A percentile compares a stretch with the other conserved stretches of the same genome.
Conservation (phyloP, 2,888 invertebrate genomes). For the Creontiades dilutus region DNA sequence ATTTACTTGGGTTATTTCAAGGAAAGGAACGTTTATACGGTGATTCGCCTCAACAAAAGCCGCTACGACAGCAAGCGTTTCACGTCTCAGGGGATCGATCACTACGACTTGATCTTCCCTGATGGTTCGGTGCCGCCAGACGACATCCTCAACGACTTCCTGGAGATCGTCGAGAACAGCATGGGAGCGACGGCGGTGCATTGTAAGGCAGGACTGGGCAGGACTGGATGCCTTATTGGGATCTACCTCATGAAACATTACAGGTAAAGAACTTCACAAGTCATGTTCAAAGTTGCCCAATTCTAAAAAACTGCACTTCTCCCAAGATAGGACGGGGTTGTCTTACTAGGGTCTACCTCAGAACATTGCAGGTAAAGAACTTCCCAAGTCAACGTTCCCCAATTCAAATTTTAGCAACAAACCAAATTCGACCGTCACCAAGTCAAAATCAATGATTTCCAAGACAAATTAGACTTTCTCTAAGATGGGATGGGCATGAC, state of each 20-base stretch:
- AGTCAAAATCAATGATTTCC: too few species aligned
- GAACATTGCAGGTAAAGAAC: too few species aligned
- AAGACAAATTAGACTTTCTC: too few species aligned
- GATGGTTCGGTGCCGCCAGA: constrained; percentile 97
- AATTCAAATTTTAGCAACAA: too few species aligned
- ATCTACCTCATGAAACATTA: constrained; percentile 93
- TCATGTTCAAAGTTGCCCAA: too few species aligned
- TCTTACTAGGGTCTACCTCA: too few species aligned
- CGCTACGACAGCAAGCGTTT: constrained; percentile 86
- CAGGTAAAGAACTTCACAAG: constrained; percentile 78
- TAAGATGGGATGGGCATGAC: too few species aligned
- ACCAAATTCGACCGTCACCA: too few species aligned
- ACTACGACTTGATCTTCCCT: constrained; percentile 96
- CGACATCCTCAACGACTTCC: constrained; percentile 91
- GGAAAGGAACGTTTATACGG: constrained; percentile 88
- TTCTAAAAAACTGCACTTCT: too few species aligned
- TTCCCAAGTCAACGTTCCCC: too few species aligned
- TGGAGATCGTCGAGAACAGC: constrained; percentile 91
- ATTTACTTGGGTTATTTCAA: constrained; percentile 95
- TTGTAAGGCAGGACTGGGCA: constrained; percentile 96
- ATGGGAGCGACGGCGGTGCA: constrained; percentile 97
- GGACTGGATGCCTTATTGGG: constrained; percentile 93
- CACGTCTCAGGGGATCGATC: constrained; percentile 93
- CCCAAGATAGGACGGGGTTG: too few species aligned
- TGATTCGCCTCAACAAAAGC: constrained; percentile 93